Conservation (phyloP, 2,888 invertebrate genomes). For the Dolomedes plantarius region DNA sequence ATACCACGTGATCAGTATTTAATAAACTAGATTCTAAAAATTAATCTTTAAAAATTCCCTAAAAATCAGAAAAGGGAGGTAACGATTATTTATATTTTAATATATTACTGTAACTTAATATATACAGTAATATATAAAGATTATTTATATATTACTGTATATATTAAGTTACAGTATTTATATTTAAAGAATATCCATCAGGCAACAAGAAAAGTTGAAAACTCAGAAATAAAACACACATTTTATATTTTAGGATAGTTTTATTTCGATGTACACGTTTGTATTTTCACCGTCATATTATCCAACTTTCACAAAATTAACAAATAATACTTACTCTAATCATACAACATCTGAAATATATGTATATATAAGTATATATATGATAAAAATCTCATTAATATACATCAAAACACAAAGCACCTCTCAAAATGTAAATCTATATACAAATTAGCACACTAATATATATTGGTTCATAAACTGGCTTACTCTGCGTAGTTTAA, state of each 20-base stretch:
- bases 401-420: constrained; percentile 70
- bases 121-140: too few species aligned
- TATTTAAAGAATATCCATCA: too few species aligned
- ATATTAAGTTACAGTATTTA: too few species aligned
- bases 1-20: too few species aligned
- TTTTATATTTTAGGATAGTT: neutral
- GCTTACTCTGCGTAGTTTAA: neutral
- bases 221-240: too few species aligned
- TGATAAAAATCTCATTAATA: constrained; percentile 50
- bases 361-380: constrained; percentile 29
- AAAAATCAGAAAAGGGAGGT: too few species aligned
- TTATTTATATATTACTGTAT: too few species aligned
- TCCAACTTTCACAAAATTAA: constrained; percentile 42
- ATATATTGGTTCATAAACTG: constrained; percentile 4
- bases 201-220: too few species aligned
- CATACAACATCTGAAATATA: constrained; percentile 59
- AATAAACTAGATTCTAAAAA: too few species aligned
- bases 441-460: constrained; percentile 45
- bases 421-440: constrained; percentile 67
- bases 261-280: constrained; percentile 73
- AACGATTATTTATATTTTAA: too few species aligned
- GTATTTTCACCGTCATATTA: constrained; percentile 21
- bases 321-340: constrained; percentile 26
- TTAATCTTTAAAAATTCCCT: too few species aligned
- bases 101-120: too few species aligned